Percentiles rank a stretch among this genome's conserved stretches.
Evolutionary conservation across 2,888 invertebrate genomes (phyloP).

Genomic region (Agapostemon virescens): DNA sequence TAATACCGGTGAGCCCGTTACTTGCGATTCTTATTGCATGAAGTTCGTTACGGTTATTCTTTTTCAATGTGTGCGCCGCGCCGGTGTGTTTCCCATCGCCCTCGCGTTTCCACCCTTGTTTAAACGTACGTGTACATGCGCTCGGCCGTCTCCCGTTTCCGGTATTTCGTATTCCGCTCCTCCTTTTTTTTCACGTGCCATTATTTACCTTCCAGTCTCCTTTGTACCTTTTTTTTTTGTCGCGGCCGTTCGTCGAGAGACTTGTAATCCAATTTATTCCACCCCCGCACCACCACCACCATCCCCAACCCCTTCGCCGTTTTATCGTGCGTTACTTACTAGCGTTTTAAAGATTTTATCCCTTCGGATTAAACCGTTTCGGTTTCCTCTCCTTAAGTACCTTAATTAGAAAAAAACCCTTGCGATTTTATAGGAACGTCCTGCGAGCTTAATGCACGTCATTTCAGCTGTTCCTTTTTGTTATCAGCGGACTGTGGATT

Average conservation of each 20-base stretch:
- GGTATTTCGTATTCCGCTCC: slow-evolving; percentile 10
- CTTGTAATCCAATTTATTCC: slow-evolving; percentile 48
- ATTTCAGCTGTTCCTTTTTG: background rate
- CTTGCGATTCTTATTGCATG: slow-evolving; percentile 68
- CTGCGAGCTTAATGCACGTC: background rate
- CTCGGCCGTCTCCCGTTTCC: slow-evolving; percentile 29
- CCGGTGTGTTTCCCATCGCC: slow-evolving; percentile 25
- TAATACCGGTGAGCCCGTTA: slow-evolving; percentile 64
- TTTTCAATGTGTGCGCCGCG: slow-evolving; percentile 49
- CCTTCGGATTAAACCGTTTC: background rate
- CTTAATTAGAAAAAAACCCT: background rate
- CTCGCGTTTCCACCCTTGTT: slow-evolving; percentile 26
- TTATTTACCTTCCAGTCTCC: slow-evolving; percentile 50
- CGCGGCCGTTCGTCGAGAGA: slow-evolving; percentile 41
- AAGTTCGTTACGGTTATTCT: slow-evolving; percentile 68
- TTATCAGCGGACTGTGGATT: background rate
- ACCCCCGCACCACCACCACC: background rate
- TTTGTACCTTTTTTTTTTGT: slow-evolving; percentile 41
- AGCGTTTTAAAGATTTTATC: slow-evolving; percentile 11
- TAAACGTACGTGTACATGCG: slow-evolving; percentile 43
- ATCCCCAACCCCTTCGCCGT: background rate
- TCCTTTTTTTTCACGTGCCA: slow-evolving; percentile 20
- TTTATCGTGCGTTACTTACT: slow-evolving; percentile 10
- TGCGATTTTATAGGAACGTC: background rate
- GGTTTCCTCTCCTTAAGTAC: background rate